Percentiles rank a stretch among this genome's conserved stretches.
These are phyloP conservation scores for Zele albiditarsus DNA, from an alignment of 2,888 invertebrate species.

Conservation along the genomic window DNA sequence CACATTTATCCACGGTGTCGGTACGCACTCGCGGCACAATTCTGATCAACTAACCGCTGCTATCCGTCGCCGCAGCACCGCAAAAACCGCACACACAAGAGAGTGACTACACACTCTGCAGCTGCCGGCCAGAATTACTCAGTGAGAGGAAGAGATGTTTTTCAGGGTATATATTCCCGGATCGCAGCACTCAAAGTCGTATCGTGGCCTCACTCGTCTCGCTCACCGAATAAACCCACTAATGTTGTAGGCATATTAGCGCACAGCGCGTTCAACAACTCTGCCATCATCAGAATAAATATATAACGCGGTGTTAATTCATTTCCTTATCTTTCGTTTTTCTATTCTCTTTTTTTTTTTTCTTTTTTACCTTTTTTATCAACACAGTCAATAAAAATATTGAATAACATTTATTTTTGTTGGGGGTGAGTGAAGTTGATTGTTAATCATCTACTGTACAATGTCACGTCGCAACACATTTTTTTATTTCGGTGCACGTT, in stretches of 20 bases:
- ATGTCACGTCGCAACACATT: conserved; percentile 20
- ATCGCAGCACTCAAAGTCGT: conserved; percentile 14
- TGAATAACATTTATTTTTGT: not conserved
- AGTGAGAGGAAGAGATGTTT: conserved; percentile 33
- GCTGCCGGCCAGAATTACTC: conserved; percentile 1
- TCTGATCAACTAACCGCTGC: conserved; percentile 14
- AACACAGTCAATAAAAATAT: not conserved
- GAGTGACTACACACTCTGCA: not conserved
- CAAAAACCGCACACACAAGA: conserved; percentile 21
- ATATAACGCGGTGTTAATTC: not conserved
- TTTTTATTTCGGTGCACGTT: not conserved
- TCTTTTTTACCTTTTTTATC: too few relatives aligned
- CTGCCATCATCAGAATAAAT: too few relatives aligned
- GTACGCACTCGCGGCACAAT: conserved; percentile 22
- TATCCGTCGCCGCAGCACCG: not conserved
- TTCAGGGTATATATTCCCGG: conserved; percentile 25
- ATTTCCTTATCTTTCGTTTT: not conserved
- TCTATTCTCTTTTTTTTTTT: too few relatives aligned
- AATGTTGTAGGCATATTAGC: too few relatives aligned
- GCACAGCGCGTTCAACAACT: too few relatives aligned
- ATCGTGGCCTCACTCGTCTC: conserved; percentile 2
- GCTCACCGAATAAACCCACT: not conserved
- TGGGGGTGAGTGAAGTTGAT: not conserved
- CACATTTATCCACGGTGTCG: conserved; percentile 58
- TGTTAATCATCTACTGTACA: conserved; percentile 2